Percentiles rank a stretch among this genome's conserved stretches.
Evolutionary conservation across 1,140 invertebrate species (phyloP).

Genomic region (Drosophila jambulina): DNA sequence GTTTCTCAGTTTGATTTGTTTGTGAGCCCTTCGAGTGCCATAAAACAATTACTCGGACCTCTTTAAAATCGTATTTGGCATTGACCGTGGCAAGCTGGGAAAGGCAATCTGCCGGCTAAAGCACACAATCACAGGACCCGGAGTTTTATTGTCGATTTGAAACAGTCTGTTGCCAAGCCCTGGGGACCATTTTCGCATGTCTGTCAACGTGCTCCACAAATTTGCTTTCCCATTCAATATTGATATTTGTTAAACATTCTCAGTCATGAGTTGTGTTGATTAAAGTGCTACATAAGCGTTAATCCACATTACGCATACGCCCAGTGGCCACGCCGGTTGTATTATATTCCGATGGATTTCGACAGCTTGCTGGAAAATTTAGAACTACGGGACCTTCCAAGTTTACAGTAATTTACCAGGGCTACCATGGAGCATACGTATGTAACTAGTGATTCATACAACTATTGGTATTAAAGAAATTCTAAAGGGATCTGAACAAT

Average conservation of each 20-base stretch:
- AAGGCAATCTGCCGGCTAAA: slow-evolving; percentile 23
- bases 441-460: slow-evolving; percentile 10
- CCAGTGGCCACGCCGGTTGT: slow-evolving; percentile 7
- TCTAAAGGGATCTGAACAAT: slow-evolving; percentile 7
- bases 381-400: not conserved
- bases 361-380: not conserved
- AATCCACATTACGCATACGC: slow-evolving; percentile 46
- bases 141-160: slow-evolving; percentile 41
- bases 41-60: slow-evolving; percentile 76
- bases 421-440: slow-evolving; percentile 70
- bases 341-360: not conserved
- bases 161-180: slow-evolving; percentile 59
- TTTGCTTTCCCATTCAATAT: slow-evolving; percentile 70
- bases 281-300: slow-evolving; percentile 18
- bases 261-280: slow-evolving; percentile 17
- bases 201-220: slow-evolving; percentile 67
- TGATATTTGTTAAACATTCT: slow-evolving; percentile 71
- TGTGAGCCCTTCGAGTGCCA: slow-evolving; percentile 71
- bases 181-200: slow-evolving; percentile 53
- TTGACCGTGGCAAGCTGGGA: slow-evolving; percentile 52
- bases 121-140: slow-evolving; percentile 32
- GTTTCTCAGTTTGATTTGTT: slow-evolving; percentile 44
- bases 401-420: slow-evolving; percentile 17
- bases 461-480: not conserved
- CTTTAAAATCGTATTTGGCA: slow-evolving; percentile 57